Conservation (phyloP, 2,113 vertebrate species). For the Gracilinanus agilis region DNA sequence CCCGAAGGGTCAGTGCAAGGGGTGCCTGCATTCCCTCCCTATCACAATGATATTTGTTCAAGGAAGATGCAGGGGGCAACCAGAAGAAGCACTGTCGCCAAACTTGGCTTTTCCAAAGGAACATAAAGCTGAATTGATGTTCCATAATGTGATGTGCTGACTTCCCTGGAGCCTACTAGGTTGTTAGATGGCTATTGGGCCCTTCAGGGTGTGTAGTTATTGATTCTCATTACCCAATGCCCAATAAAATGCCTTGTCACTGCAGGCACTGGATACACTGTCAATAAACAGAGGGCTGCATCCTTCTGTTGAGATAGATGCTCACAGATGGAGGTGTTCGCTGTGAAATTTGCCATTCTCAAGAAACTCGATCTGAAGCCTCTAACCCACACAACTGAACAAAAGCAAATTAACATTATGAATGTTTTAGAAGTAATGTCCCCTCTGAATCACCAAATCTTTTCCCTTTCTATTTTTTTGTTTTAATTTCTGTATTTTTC, state of each 20-base stretch:
- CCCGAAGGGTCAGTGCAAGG: not conserved
- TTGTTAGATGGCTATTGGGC: not conserved
- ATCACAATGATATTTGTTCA: not conserved
- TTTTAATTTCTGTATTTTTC: conserved; percentile 9
- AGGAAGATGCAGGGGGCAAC: not conserved
- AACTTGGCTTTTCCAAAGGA: not conserved
- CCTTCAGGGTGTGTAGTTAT: not conserved
- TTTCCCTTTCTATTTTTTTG: conserved; percentile 26
- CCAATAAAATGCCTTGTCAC: not conserved
- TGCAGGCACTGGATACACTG: not conserved
- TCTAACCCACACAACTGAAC: not conserved
- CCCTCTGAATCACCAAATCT: conserved; percentile 21
- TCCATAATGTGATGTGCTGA: not conserved
- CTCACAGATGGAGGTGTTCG: not conserved
- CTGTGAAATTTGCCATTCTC: conserved; percentile 27
- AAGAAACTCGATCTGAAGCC: not conserved
- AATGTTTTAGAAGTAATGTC: conserved; percentile 14
- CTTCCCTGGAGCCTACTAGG: not conserved
- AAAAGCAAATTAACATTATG: conserved; percentile 41
- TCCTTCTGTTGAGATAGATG: not conserved
- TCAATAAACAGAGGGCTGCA: not conserved
- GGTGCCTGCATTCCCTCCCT: not conserved
- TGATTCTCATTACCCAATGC: conserved; percentile 28
- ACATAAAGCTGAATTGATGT: not conserved
- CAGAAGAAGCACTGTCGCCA: not conserved